A percentile compares a stretch with the other conserved stretches of the same genome.
phyloP scores from a whole-genome alignment of 1,140 invertebrate genomes.

The Adoxophyes honmai region DNA sequence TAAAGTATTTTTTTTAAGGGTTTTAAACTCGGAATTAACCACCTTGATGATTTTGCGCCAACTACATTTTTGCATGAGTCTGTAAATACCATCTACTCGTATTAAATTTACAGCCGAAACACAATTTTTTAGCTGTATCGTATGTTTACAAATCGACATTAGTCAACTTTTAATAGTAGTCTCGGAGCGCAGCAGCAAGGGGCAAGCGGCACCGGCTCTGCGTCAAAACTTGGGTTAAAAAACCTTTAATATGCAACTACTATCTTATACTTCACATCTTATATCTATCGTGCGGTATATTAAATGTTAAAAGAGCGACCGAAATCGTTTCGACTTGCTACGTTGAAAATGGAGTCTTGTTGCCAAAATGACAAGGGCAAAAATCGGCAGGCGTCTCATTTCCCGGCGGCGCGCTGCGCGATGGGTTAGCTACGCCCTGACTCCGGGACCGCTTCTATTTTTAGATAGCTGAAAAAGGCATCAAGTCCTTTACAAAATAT shows the following conservation, averaged over 20 bases:
- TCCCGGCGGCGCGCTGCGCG: conserved; percentile 19
- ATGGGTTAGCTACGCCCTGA: conserved; percentile 26
- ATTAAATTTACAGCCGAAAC: no score
- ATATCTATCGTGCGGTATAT: conserved; percentile 5
- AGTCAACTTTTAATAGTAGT: no score
- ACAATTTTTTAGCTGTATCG: no score
- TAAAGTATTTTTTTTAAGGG: no score
- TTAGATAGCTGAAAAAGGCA: conserved; percentile 39
- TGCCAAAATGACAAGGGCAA: conserved; percentile 7
- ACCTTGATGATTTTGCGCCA: no score
- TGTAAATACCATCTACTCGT: no score
- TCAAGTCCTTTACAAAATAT: conserved; percentile 26
- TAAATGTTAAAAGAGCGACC: conserved; percentile 14
- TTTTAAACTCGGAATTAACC: no score
- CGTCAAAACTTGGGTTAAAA: conserved; percentile 1
- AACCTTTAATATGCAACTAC: conserved; percentile 17
- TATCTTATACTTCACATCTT: neutral
- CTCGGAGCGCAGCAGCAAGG: no score
- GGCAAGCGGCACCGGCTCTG: no score
- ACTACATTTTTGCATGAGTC: no score
- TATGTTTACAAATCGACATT: no score
- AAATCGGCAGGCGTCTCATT: conserved; percentile 5
- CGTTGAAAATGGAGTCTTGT: conserved; percentile 3
- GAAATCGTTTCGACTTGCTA: conserved; percentile 1
- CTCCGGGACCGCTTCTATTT: conserved; percentile 31